A percentile compares a stretch with the other conserved stretches of the same genome.
Evolutionary conservation across 2,888 invertebrate species (phyloP).

Genomic region (Muschampia plurimacula): DNA sequence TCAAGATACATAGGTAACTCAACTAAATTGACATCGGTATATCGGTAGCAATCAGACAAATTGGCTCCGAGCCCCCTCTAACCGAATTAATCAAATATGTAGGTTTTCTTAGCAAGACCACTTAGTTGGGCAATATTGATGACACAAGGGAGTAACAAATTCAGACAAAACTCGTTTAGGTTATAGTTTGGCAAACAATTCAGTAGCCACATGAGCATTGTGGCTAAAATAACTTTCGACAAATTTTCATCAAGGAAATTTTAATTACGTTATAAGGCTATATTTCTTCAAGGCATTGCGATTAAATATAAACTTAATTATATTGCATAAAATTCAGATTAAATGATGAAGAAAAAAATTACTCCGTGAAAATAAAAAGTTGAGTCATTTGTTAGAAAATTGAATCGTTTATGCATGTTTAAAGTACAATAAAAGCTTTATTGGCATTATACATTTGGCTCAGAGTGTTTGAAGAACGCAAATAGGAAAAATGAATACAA

Average conservation of each 20-base stretch:
- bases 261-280: neutral
- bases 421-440: neutral
- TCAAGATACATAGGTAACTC: constrained; percentile 69
- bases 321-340: neutral
- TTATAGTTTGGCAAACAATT: constrained; percentile 10
- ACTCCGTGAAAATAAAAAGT: neutral
- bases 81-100: constrained; percentile 82
- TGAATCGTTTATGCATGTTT: neutral
- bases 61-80: constrained; percentile 83
- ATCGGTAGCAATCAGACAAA: constrained; percentile 84
- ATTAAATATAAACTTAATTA: too few relatives aligned
- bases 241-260: neutral
- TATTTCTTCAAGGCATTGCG: neutral
- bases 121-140: constrained; percentile 67
- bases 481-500: constrained; percentile 17
- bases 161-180: constrained; percentile 10
- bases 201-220: constrained; percentile 7
- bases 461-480: neutral
- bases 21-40: constrained; percentile 74
- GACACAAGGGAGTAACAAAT: constrained; percentile 38
- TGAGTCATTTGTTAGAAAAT: neutral
- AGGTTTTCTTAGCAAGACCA: constrained; percentile 82
- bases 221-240: neutral
- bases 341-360: neutral
- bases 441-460: neutral